Percentiles rank a stretch among this genome's conserved stretches.
Evolutionary conservation across 2,888 invertebrate species (phyloP).

Genomic region (Dyspetes luteomarginatus): DNA sequence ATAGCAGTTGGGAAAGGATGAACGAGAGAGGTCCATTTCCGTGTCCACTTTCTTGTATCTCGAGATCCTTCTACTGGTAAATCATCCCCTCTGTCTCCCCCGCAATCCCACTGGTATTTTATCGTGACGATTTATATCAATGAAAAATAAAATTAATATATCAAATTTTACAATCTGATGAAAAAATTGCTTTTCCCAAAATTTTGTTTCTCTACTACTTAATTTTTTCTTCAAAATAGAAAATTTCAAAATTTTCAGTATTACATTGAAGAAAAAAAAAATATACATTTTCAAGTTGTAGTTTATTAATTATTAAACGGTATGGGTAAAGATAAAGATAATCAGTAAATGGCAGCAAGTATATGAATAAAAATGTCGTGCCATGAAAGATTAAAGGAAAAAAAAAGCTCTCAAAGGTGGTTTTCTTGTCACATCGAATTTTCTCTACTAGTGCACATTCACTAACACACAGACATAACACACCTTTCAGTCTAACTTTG

Average conservation of each 20-base stretch:
- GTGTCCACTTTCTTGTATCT: neutral
- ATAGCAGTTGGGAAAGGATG: neutral
- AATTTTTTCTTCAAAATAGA: too few relatives aligned
- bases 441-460: neutral
- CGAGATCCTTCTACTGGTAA: neutral
- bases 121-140: too few relatives aligned
- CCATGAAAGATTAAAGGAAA: neutral
- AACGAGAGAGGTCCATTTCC: constrained; percentile 30
- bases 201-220: too few relatives aligned
- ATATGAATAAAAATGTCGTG: neutral
- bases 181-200: too few relatives aligned
- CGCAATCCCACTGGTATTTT: neutral
- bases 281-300: neutral
- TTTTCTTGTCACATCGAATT: neutral
- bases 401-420: neutral
- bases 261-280: too few relatives aligned
- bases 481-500: neutral
- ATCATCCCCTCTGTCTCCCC: neutral
- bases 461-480: neutral
- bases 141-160: neutral
- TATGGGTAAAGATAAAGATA: neutral
- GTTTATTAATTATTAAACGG: too few relatives aligned
- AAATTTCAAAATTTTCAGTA: too few relatives aligned
- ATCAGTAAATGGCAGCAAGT: neutral
- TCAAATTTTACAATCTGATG: too few relatives aligned